Evolutionary conservation across 1,140 invertebrate genomes (phyloP).

Genomic region (Galendromus occidentalis): DNA sequence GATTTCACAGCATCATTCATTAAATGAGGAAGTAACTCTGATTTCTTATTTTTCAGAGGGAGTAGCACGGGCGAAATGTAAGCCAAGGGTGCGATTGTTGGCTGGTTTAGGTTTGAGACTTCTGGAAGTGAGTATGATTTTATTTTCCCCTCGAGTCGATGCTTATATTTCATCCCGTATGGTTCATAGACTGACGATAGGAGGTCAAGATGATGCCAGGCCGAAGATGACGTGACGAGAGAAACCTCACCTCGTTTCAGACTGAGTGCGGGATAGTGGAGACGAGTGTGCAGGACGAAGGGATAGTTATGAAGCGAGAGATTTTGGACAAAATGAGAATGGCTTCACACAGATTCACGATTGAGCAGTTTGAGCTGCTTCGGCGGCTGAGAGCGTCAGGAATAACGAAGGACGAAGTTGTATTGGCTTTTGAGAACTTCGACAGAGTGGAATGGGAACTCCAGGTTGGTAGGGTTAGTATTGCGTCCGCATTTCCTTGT

Average conservation of each 20-base stretch:
- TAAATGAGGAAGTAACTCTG: too few species aligned
- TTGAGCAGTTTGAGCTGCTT: constrained; percentile 30
- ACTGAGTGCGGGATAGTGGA: too few species aligned
- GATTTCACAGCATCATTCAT: too few species aligned
- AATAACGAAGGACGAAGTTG: constrained; percentile 28
- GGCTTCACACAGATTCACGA: constrained; percentile 24
- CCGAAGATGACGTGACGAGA: too few species aligned
- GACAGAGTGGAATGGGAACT: constrained; percentile 25
- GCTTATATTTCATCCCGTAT: too few species aligned
- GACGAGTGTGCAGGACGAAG: too few species aligned
- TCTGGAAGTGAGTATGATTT: neutral
- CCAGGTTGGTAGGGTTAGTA: constrained; percentile 9
- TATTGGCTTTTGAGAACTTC: constrained; percentile 28
- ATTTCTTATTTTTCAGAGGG: neutral
- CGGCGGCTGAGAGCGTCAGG: constrained; percentile 28
- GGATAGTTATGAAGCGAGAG: neutral
- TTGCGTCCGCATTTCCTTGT: too few species aligned
- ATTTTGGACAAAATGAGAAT: constrained; percentile 13
- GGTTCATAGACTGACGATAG: too few species aligned
- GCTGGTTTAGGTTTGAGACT: neutral
- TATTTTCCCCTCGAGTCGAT: too few species aligned
- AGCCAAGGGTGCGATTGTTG: neutral
- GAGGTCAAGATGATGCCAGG: too few species aligned
- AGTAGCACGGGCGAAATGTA: constrained; percentile 9
- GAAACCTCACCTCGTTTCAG: too few species aligned